Base-by-base conservation (phyloP, 2,888 invertebrate species). In the Ephialtes manifestator region DNA sequence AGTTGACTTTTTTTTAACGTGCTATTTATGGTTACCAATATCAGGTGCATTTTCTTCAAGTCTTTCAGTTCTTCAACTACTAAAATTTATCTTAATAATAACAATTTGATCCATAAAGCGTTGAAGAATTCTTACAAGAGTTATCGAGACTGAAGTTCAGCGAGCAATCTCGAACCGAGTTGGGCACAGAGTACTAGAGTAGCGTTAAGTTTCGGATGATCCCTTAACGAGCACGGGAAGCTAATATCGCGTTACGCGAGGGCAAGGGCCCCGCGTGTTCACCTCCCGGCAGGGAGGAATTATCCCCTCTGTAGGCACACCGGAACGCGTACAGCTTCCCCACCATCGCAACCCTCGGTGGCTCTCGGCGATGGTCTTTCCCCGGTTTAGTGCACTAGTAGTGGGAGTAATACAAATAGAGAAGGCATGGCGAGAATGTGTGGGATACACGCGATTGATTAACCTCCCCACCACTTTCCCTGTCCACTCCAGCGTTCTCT, bases 131-230 rank as follows among this genome's bases (percentile, higher is more conserved):
- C 28, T 18, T 18, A 15, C 48, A 10, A 51, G 18, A 71, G 53
- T 68, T 70, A 71, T 77, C 63, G 39, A 3, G 63, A 46, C 15
- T 35, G 48, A 68, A 31, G 63, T 63, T 43, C 11, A 7, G 24
- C 10, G 51, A 7, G 60, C 68, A 78, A 84, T 81, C 81, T 77
- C 46, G 63, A 65, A 76, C 77, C 58, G 68, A 63, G 53, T 81
- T 53, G 46, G 20, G 71, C 75, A 31, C 75, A 68, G 35, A 67
- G 76, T 77, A 77, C 60, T 55, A 78, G 53, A 67, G 78, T 74
- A 60, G 86, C 80, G 63, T 85, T 79, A 81, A 85, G 76, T 87
- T 87, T 79, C 87, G 85, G 78, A 87, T 87, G 87, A 87, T 87
- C 87, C 85, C 79, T 82, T 85, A 86, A 83, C 77, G 81, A 83